Evolutionary conservation across 2,888 invertebrate species (phyloP).

Genomic region (Drosophila percnosoma): DNA sequence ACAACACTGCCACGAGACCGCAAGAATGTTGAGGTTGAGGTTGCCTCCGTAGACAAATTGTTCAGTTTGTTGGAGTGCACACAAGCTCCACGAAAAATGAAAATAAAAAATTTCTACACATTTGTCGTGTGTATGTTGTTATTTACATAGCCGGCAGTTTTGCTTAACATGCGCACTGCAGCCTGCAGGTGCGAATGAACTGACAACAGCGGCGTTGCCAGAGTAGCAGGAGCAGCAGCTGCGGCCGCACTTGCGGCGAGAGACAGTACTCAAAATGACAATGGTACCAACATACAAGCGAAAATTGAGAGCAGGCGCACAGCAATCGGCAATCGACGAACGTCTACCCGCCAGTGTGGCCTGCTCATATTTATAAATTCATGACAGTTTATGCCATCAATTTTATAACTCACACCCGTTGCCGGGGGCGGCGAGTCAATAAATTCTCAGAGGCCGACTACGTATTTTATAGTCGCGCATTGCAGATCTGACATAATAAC

Average conservation of each 20-base stretch:
- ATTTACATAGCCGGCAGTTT: constrained; percentile 3
- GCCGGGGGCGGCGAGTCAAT: constrained; percentile 79
- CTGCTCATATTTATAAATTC: constrained; percentile 66
- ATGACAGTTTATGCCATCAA: constrained; percentile 79
- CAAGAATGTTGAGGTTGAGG: constrained; percentile 52
- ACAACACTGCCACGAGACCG: constrained; percentile 52
- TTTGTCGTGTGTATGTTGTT: constrained; percentile 4
- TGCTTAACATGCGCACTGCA: constrained; percentile 50
- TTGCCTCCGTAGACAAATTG: constrained; percentile 27
- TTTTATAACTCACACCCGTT: constrained; percentile 77
- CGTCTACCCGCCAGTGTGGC: constrained; percentile 27
- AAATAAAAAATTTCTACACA: neutral
- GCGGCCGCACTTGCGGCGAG: constrained; percentile 27
- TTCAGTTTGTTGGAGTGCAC: constrained; percentile 21
- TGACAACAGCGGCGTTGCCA: constrained; percentile 65
- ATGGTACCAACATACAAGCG: constrained; percentile 83
- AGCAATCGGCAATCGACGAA: constrained; percentile 32
- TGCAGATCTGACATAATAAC: constrained; percentile 83
- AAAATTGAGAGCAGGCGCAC: constrained; percentile 69
- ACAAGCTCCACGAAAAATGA: neutral
- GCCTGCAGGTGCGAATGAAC: constrained; percentile 42
- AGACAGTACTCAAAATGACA: constrained; percentile 57
- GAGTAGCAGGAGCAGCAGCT: constrained; percentile 55
- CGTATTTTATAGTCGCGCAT: constrained; percentile 82
- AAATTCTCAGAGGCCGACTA: constrained; percentile 77